Percentiles rank a stretch among this genome's conserved stretches.
phyloP scores from a whole-genome alignment of 2,888 invertebrate genomes.

The Didymodactylos carnosus region DNA sequence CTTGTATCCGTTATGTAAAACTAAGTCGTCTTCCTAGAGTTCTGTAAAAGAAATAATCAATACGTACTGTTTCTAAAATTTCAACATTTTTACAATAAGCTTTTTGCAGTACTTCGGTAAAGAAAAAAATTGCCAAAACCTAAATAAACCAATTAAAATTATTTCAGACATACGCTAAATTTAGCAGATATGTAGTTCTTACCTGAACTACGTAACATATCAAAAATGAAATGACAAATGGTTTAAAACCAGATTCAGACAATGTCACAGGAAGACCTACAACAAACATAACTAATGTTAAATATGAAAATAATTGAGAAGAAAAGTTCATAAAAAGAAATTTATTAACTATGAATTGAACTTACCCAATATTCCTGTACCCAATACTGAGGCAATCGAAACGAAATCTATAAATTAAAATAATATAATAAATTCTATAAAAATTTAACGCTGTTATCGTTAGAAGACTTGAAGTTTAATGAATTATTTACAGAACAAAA shows the following conservation, averaged over 20 bases:
- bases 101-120: neutral
- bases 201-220: constrained; percentile 26
- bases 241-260: constrained; percentile 25
- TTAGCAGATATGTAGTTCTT: constrained; percentile 23
- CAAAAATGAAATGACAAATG: constrained; percentile 27
- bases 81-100: neutral
- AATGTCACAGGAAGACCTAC: constrained; percentile 30
- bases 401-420: constrained; percentile 25
- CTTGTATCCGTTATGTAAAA: too few relatives aligned
- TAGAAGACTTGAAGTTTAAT: too few relatives aligned
- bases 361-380: constrained; percentile 30
- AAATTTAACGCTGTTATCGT: too few relatives aligned
- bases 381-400: constrained; percentile 30
- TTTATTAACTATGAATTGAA: neutral
- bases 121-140: neutral
- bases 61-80: neutral
- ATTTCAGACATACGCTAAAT: too few relatives aligned
- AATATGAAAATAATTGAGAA: neutral
- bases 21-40: too few relatives aligned
- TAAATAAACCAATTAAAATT: neutral
- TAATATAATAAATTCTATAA: neutral
- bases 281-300: neutral
- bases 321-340: neutral
- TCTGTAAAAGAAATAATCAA: neutral
- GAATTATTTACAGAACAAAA: too few relatives aligned